Evolutionary conservation across 1,140 invertebrate species (phyloP), one percentile per base, ranked within the genome.

Genomic region (Eumeta japonica): DNA sequence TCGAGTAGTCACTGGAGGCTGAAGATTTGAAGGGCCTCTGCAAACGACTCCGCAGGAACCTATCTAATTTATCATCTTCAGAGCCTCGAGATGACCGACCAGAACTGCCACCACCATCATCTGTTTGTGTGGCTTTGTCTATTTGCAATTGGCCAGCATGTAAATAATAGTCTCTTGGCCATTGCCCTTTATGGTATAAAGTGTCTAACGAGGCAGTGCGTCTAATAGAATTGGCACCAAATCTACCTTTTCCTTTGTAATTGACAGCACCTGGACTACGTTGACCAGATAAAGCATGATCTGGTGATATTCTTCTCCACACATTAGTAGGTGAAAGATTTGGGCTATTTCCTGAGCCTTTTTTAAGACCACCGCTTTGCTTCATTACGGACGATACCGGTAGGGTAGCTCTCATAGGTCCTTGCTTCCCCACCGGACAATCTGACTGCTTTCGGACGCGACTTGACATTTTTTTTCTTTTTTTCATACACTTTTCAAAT

Each of bases 161-260:
- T 42, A 82, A 78, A 51, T 83, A 82, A 44, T 78, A 79, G 52
- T 88, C 86, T 48, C 83, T 79, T 31, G 85, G 84, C 84, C 84
- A 88, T 49, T 87, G 85, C 50, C 84, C 85, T 58, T 84, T 83
- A 37, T 88, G 75, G 62, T 88, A 87, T 44, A 89, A 82, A 11
- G 86, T 85, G 56, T 89, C 87, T 46, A 89, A 63, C 10, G 86
- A 89, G 31, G 86, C 86, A 46, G 86, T 88, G 37, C 86, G 78
- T 53, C 86, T 73, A 48, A 89, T 88, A 14, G 76, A 79, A 78
- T 73, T 81, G 52, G 66, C 62, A 58, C 66, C 67, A 62, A 80
- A 81, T 63, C 81, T 77, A 52, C 80, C 82, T 77, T 84, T 84
- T 36, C 77, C 82, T 84, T 84, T 85, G 55, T 83, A 85, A 50